These are phyloP conservation scores for Chloropsis cyanopogon DNA, from an alignment of 2,113 vertebrate species.

Conservation along the genomic window DNA sequence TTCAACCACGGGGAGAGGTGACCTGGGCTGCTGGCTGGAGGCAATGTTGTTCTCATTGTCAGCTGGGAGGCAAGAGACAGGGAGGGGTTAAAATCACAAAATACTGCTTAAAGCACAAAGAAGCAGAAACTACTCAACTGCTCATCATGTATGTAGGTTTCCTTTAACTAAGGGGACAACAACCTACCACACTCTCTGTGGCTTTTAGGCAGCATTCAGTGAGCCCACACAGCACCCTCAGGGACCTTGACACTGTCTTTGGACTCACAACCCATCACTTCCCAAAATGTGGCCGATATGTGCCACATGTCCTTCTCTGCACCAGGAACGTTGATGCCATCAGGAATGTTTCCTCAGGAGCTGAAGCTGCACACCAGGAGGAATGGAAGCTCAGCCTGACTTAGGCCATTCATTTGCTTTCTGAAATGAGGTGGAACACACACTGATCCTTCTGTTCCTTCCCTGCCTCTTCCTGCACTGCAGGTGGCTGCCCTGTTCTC, in stretches of 20 bases:
- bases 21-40: slow-evolving; percentile 87
- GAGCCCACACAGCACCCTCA: neutral
- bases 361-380: neutral
- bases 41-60: slow-evolving; percentile 94
- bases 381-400: neutral
- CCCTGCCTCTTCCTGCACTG: neutral
- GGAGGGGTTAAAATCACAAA: slow-evolving; percentile 1
- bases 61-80: slow-evolving; percentile 73
- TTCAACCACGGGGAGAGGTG: slow-evolving; percentile 79
- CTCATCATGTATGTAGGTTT: neutral
- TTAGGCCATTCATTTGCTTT: neutral
- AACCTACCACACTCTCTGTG: neutral
- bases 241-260: neutral
- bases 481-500: neutral
- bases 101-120: neutral
- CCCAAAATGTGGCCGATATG: neutral
- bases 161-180: neutral
- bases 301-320: neutral
- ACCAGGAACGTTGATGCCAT: neutral
- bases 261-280: neutral
- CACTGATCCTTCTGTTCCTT: neutral
- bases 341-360: neutral
- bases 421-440: neutral
- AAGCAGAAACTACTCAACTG: neutral
- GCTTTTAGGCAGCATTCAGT: neutral